Evolutionary conservation across 2,888 invertebrate genomes (phyloP).

Genomic region (Vesta saturnalis): DNA sequence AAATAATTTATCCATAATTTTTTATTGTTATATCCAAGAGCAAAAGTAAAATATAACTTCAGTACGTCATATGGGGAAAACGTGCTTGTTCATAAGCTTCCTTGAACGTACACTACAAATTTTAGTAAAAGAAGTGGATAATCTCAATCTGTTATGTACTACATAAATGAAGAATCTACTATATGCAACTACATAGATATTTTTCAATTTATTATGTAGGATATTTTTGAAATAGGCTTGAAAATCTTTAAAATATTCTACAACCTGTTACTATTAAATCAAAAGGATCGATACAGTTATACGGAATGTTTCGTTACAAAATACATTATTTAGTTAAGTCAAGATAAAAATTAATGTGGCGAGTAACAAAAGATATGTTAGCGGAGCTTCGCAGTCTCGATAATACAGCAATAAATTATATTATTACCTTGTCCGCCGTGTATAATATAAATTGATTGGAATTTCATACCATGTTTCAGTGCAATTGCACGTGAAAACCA

Average conservation of each 20-base stretch:
- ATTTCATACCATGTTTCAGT: conserved; percentile 62
- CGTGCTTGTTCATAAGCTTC: too few relatives aligned
- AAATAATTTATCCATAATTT: too few relatives aligned
- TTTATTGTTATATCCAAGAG: too few relatives aligned
- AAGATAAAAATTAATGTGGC: conserved; percentile 51
- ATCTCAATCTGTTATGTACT: too few relatives aligned
- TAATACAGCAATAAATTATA: conserved; percentile 63
- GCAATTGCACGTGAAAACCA: conserved; percentile 59
- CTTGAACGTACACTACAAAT: too few relatives aligned
- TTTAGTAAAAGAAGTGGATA: too few relatives aligned
- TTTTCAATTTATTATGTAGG: too few relatives aligned
- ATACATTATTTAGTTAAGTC: conserved; percentile 47
- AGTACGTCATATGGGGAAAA: too few relatives aligned
- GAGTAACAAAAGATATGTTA: conserved; percentile 55
- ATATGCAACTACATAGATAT: too few relatives aligned
- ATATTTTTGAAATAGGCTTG: too few relatives aligned
- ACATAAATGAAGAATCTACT: too few relatives aligned
- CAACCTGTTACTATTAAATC: not conserved
- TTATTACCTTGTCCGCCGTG: conserved; percentile 63
- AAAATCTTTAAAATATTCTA: not conserved
- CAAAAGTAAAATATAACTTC: too few relatives aligned
- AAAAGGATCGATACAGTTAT: conserved; percentile 3
- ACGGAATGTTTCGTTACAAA: not conserved
- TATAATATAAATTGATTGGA: conserved; percentile 64
- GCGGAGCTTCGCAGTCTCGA: conserved; percentile 49